Conservation (phyloP, 2,888 invertebrate genomes). For the Eupithecia exiguata region DNA sequence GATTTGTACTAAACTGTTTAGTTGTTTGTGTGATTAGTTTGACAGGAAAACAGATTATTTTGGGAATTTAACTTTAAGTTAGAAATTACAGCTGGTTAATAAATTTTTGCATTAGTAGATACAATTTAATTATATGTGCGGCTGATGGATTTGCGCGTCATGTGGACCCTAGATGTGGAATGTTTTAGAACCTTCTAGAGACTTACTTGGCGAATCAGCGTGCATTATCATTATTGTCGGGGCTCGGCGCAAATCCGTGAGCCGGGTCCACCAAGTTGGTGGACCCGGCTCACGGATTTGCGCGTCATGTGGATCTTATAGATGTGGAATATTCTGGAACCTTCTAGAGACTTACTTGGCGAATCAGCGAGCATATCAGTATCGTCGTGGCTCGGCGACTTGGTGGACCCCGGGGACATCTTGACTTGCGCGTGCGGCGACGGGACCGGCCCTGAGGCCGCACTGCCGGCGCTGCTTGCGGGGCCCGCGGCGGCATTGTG, state of each 20-base stretch:
- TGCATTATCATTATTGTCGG: conserved; percentile 88
- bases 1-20: neutral
- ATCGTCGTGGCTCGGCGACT: conserved; percentile 86
- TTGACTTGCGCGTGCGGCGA: conserved; percentile 84
- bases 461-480: conserved; percentile 75
- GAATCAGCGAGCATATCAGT: conserved; percentile 91
- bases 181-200: neutral
- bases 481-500: conserved; percentile 82
- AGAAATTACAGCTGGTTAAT: too few relatives aligned
- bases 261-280: too few relatives aligned
- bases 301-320: conserved; percentile 54
- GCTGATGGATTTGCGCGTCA: too few relatives aligned
- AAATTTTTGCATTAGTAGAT: too few relatives aligned
- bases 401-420: conserved; percentile 85
- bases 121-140: too few relatives aligned
- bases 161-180: neutral
- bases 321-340: neutral
- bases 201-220: conserved; percentile 93
- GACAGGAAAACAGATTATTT: neutral
- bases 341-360: conserved; percentile 89
- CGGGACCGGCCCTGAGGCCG: conserved; percentile 74
- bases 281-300: conserved; percentile 85
- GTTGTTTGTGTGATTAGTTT: neutral
- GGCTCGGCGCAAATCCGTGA: too few relatives aligned
- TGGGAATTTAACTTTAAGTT: neutral